phyloP scores from a whole-genome alignment of 2,888 invertebrate genomes.

The Aproaerema taeniolella region DNA sequence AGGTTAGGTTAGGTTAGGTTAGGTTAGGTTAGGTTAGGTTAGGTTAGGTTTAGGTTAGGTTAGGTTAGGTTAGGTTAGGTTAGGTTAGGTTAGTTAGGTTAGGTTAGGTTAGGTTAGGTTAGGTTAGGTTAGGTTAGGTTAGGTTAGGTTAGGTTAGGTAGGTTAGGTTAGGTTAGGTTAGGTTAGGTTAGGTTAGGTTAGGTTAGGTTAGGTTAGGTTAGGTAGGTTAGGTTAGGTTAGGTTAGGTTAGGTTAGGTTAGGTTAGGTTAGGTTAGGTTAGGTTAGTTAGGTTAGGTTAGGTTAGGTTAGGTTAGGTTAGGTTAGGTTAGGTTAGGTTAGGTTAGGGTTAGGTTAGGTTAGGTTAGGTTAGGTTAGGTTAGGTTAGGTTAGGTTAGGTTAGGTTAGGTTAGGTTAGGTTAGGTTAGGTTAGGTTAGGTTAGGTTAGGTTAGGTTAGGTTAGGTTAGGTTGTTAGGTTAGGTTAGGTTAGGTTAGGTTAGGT shows the following conservation, averaged over 20 bases:
- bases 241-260: conserved; percentile 7
- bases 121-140: conserved; percentile 15
- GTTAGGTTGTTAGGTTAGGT: conserved; percentile 22
- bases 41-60: conserved; percentile 13
- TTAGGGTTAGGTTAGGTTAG: conserved; percentile 20
- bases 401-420: conserved; percentile 20
- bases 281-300: conserved; percentile 9
- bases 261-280: conserved; percentile 11
- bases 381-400: conserved; percentile 16
- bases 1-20: conserved; percentile 15
- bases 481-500: conserved; percentile 22
- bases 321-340: conserved; percentile 18
- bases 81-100: conserved; percentile 12
- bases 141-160: conserved; percentile 14
- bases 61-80: conserved; percentile 14
- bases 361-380: conserved; percentile 20
- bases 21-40: conserved; percentile 14
- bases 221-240: conserved; percentile 13
- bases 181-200: conserved; percentile 12
- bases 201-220: conserved; percentile 11
- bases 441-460: conserved; percentile 21
- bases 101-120: conserved; percentile 15
- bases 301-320: conserved; percentile 14
- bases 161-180: conserved; percentile 14
- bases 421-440: conserved; percentile 18